Evolutionary conservation across 2,797 vertebrate genomes (phyloP).

Genomic region (Silurus aristotelis): DNA sequence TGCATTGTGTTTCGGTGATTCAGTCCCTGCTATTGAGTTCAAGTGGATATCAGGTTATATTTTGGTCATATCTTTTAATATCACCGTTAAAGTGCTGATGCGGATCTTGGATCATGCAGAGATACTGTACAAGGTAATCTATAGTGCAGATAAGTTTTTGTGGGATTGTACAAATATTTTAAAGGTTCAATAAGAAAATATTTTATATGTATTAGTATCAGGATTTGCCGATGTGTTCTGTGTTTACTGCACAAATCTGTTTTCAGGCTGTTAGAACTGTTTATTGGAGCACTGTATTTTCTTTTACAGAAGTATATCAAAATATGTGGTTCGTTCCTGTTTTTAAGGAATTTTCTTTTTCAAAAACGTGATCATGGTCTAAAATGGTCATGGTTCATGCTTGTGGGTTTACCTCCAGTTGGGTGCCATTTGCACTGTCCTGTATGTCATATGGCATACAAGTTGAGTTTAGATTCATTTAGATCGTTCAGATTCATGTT

Average conservation of each 20-base stretch:
- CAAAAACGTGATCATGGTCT: conserved; percentile 40
- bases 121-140: not conserved
- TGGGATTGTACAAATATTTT: not conserved
- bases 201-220: not conserved
- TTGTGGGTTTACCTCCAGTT: conserved; percentile 53
- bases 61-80: not conserved
- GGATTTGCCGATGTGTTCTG: not conserved
- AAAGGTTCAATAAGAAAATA: not conserved
- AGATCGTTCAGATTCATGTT: not conserved
- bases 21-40: conserved; percentile 41
- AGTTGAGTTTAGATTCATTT: not conserved
- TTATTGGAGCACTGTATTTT: conserved; percentile 39
- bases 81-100: not conserved
- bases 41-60: not conserved
- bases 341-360: conserved; percentile 76
- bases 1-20: conserved; percentile 61
- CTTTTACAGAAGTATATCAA: conserved; percentile 39
- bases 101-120: not conserved
- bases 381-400: conserved; percentile 47
- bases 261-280: not conserved
- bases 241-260: conserved; percentile 24
- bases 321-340: conserved; percentile 73
- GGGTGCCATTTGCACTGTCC: conserved; percentile 44
- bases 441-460: conserved; percentile 20
- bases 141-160: not conserved